Conservation (phyloP, 2,797 vertebrate species). For the Pseudocheirus occidentalis region DNA sequence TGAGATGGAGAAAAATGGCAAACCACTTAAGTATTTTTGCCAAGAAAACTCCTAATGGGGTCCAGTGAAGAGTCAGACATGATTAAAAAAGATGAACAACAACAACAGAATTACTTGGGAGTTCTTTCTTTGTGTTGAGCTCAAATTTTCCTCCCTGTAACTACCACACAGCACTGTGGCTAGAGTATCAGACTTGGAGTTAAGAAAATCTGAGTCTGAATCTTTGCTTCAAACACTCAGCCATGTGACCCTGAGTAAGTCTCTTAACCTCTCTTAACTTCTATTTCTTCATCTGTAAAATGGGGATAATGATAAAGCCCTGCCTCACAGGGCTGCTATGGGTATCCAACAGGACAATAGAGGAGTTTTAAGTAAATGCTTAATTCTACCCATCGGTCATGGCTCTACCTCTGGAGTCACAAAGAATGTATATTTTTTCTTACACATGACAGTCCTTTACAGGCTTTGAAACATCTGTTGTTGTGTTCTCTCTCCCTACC, state of each 20-base stretch:
- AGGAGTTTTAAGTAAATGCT: not conserved
- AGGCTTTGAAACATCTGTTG: not conserved
- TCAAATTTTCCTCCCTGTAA: not conserved
- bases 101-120: not conserved
- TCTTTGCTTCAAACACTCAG: not conserved
- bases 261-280: not conserved
- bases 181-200: not conserved
- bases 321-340: not conserved
- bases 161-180: not conserved
- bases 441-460: not conserved
- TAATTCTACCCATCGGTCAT: not conserved
- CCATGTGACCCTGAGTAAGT: not conserved
- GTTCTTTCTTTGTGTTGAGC: not conserved
- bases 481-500: not conserved
- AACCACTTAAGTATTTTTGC: not conserved
- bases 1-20: not conserved
- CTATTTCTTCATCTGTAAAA: not conserved
- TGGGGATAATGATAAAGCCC: not conserved
- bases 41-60: not conserved
- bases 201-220: not conserved
- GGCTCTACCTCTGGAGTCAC: not conserved
- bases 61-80: not conserved
- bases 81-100: not conserved
- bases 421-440: not conserved
- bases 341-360: not conserved